Evolutionary conservation across 2,888 invertebrate genomes (phyloP), one percentile per base, ranked within the genome.

Genomic region (Synanthedon formicaeformis): DNA sequence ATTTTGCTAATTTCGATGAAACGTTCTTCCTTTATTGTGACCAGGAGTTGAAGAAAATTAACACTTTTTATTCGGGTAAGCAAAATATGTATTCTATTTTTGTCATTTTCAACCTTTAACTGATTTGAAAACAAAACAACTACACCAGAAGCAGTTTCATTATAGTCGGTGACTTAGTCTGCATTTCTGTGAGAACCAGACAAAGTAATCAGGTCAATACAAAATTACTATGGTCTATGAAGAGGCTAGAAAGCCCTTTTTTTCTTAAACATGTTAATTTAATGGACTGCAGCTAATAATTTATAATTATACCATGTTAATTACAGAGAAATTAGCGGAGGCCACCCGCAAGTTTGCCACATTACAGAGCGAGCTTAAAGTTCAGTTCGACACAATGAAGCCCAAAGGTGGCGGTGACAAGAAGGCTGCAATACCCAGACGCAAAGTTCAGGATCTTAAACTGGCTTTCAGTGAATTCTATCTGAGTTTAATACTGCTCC

Each of bases 391-490:
- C 55, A 88, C 85, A 48, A 84, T 90, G 63, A 86, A 85, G 56
- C 85, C 86, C 0, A 83, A 78, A 63, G 79, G 82, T 56, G 62
- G 81, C 40, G 76, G 78, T 0, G 86, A 84, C 58, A 79, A 80
- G 58, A 89, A 88, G 59, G 81, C 88, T 1, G 82, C 88, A 1
- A 81, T 93, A 52, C 92, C 95, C 0, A 88, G 93, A 14, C 89
- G 96, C 57, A 97, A 97, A 77, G 91, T 95, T 2, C 95, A 88
- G 60, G 99, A 99, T 67, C 81, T 99, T 12, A 99, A 99, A 80
- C 87, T 99, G 62, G 99, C 99, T 0, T 99, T 98, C 81, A 97
- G 97, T 70, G 99, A 99, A 89, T 99, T 98, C 85, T 99, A 99
- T 79, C 89, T 99, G 49, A 97, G 97, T 69, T 89, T 99, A 51